Evolutionary conservation across 2,797 vertebrate genomes (phyloP), one percentile per base, ranked within the genome.

Genomic region (Monodelphis domestica): DNA sequence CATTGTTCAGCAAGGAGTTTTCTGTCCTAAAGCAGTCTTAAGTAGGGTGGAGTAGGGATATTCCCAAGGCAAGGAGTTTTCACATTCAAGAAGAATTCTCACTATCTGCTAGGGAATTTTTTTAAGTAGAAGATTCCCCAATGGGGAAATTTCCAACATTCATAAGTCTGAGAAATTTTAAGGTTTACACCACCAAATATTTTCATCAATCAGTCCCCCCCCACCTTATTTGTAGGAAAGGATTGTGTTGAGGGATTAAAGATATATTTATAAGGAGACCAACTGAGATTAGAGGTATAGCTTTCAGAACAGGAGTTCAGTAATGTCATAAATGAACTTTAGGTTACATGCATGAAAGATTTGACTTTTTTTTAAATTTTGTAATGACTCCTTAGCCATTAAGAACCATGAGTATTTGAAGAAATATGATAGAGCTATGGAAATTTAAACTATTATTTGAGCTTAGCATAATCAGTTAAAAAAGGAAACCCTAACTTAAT

Each of bases 361-460:
- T 24, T 24, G 93, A 50, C 21, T 38, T 59, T n/a, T n/a, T 63
- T 45, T 78, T 89, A 0, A 0, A n/a, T 89, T 50, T 26, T 54
- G 29, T 33, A 17, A 30, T n/a, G 51, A 29, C 15, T 91, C 17
- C 53, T 9, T 45, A 57, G 3, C 57, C 17, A 90, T 2, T 53
- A 84, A 84, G 90, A 90, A 4, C 50, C 53, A 63, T 14, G 11
- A 90, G 7, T 70, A 33, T 21, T 70, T 70, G 63, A 70, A 92
- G 56, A 94, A 94, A n/a, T 63, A 94, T 11, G 91, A 51, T 51
- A 53, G 89, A 57, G 24, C 56, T 94, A 87, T 38, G 50, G 57
- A 59, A 93, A 92, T 95, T 90, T 92, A 70, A 93, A 87, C 17
- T 88, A 24, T 26, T 45, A 5, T 26, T 78, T 53, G 33, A 53